These are phyloP conservation scores for Lipophrys pholis DNA, from an alignment of 2,113 vertebrate species.

Conservation along the genomic window DNA sequence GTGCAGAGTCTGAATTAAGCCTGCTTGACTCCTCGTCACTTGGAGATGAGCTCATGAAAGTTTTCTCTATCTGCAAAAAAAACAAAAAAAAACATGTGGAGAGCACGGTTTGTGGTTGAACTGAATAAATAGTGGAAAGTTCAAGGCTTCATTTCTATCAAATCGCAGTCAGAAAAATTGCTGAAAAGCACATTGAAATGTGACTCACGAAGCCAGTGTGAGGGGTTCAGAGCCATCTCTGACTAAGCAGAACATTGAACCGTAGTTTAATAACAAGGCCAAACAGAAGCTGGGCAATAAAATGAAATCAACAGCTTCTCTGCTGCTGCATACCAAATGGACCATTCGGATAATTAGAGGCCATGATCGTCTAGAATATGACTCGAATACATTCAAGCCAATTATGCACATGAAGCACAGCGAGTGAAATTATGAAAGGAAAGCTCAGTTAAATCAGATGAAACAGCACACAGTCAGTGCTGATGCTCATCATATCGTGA, in stretches of 20 bases:
- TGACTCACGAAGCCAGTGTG: slow-evolving; percentile 31
- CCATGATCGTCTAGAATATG: slow-evolving; percentile 36
- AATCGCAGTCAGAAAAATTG: slow-evolving; percentile 18
- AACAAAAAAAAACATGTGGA: slow-evolving; percentile 16
- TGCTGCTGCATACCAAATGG: slow-evolving; percentile 15
- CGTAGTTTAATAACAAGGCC: background rate
- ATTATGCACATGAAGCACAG: slow-evolving; percentile 44
- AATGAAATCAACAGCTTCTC: slow-evolving; percentile 28
- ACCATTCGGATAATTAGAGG: slow-evolving; percentile 42
- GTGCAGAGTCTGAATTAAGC: slow-evolving; percentile 41
- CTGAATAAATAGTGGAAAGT: slow-evolving; percentile 18
- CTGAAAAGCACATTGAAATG: slow-evolving; percentile 16
- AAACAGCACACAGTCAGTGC: slow-evolving; percentile 6
- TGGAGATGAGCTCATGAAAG: slow-evolving; percentile 11
- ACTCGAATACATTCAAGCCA: slow-evolving; percentile 18
- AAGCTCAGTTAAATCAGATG: slow-evolving; percentile 20
- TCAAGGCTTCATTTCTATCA: slow-evolving; percentile 1
- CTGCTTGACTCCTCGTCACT: slow-evolving; percentile 32
- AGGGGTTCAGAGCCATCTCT: slow-evolving; percentile 14
- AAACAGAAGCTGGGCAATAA: slow-evolving; percentile 1
- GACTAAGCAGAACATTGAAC: slow-evolving; percentile 25
- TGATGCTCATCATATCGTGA: background rate
- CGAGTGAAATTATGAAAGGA: slow-evolving; percentile 12
- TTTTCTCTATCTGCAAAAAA: slow-evolving; percentile 32
- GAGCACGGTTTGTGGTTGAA: background rate